Base-by-base conservation (phyloP, 2,113 vertebrate genomes). In the Rhinolophus ferrumequinum region DNA sequence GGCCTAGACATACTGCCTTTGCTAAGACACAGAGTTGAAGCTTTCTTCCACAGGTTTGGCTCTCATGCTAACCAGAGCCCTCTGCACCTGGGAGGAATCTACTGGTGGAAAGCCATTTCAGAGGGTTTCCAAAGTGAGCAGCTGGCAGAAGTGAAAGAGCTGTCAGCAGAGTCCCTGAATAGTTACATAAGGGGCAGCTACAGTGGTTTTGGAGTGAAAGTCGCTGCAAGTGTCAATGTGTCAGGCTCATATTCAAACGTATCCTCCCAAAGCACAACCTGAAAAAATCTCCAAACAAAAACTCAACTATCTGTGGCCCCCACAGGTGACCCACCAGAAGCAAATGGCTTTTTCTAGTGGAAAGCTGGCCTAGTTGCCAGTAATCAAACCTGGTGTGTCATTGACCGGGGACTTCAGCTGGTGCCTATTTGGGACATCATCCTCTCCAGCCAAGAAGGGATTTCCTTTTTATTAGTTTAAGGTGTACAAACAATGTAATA, bases 61-160 rank as follows among this genome's bases (percentile, higher is more conserved):
- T 98, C 98, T 73, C 98, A 98, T 0, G 11, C 96, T 9, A 97
- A 98, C 60, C 95, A 98, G 70, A 98, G 98, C 0, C 98, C 98
- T 41, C 21, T 98, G 44, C 98, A 98, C 69, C 98, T 99, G 13
- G 98, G 98, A 35, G 98, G 98, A 14, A 98, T 99, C 91, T 99
- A 98, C 93, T 98, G 98, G 98, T 98, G 98, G 98, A 99, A 98
- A 79, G 98, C 97, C 0, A 81, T 67, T 10, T 47, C 38, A 3
- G 92, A 96, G 93, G 98, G 97, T 3, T 98, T 99, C 83, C n/a
- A 5, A 28, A 56, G 9, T 0, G 88, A 98, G 15, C 77, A 98
- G 8, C 0, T 33, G 75, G 77, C 91, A 8, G 95, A 98, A 73
- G 18, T 97, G 33, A 98, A 97, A 33, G 22, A 0, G 21, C 88